Evolutionary conservation across 2,797 vertebrate genomes (phyloP).

Genomic region (Malurus splendens): DNA sequence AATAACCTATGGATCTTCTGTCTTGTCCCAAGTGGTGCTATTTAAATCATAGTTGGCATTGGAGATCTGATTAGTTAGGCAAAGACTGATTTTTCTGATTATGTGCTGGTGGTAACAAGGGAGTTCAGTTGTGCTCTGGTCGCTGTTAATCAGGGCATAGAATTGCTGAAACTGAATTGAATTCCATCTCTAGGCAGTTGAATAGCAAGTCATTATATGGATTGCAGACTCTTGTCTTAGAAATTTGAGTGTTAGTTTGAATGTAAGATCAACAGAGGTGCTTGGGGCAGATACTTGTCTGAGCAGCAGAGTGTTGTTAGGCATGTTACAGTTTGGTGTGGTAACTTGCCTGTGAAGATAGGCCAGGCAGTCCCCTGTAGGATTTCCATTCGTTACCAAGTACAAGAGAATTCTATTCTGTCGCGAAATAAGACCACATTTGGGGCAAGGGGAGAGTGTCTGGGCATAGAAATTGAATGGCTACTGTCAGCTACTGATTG

Average conservation of each 20-base stretch:
- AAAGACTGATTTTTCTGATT: not conserved
- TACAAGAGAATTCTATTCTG: not conserved
- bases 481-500: not conserved
- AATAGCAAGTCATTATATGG: not conserved
- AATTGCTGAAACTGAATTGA: not conserved
- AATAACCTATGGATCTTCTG: not conserved
- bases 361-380: not conserved
- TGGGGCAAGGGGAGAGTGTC: not conserved
- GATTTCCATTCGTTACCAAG: not conserved
- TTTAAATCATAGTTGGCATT: not conserved
- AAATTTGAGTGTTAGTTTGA: not conserved
- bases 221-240: not conserved
- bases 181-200: not conserved
- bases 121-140: not conserved
- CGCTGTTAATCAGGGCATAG: not conserved
- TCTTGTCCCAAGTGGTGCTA: not conserved
- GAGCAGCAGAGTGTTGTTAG: not conserved
- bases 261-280: not conserved
- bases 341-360: not conserved
- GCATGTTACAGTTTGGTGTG: not conserved
- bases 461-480: not conserved
- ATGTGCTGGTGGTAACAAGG: not conserved
- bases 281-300: not conserved
- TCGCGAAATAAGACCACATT: not conserved
- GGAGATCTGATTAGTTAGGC: not conserved